These are phyloP conservation scores for Agrotis puta DNA, from an alignment of 2,888 invertebrate genomes.

Conservation along the genomic window DNA sequence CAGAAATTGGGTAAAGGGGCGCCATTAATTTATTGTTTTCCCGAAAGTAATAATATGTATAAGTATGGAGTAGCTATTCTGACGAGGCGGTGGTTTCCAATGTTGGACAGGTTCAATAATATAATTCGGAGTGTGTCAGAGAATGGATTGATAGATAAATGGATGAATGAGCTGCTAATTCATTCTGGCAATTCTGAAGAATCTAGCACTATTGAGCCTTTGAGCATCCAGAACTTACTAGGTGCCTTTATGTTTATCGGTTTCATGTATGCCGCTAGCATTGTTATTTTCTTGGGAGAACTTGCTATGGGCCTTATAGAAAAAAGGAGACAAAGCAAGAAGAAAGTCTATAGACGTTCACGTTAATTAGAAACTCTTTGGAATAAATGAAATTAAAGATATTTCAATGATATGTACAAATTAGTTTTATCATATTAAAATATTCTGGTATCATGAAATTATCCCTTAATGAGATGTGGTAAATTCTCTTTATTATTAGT, in stretches of 20 bases:
- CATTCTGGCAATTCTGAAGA: slow-evolving; percentile 74
- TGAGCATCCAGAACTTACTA: slow-evolving; percentile 84
- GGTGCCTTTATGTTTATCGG: slow-evolving; percentile 88
- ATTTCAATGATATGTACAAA: slow-evolving; percentile 25
- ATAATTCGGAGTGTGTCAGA: slow-evolving; percentile 88
- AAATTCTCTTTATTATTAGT: too few species aligned
- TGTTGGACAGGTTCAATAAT: slow-evolving; percentile 83
- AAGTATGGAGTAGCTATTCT: slow-evolving; percentile 88
- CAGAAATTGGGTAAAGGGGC: slow-evolving; percentile 85
- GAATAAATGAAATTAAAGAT: background rate
- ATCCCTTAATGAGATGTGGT: background rate
- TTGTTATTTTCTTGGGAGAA: slow-evolving; percentile 82
- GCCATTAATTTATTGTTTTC: slow-evolving; percentile 85
- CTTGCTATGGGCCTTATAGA: slow-evolving; percentile 63
- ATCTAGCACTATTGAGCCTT: slow-evolving; percentile 78
- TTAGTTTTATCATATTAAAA: slow-evolving; percentile 20
- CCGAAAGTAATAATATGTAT: slow-evolving; percentile 86
- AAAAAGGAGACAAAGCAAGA: slow-evolving; percentile 33
- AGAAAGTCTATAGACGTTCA: background rate
- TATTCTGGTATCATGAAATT: slow-evolving; percentile 14
- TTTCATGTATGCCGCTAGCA: slow-evolving; percentile 82
- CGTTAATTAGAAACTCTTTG: background rate
- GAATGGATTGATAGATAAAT: slow-evolving; percentile 88
- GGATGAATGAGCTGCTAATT: slow-evolving; percentile 86
- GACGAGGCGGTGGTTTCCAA: slow-evolving; percentile 87